phyloP scores from a whole-genome alignment of 2,113 vertebrate genomes.

The Atherinomorus stipes region DNA sequence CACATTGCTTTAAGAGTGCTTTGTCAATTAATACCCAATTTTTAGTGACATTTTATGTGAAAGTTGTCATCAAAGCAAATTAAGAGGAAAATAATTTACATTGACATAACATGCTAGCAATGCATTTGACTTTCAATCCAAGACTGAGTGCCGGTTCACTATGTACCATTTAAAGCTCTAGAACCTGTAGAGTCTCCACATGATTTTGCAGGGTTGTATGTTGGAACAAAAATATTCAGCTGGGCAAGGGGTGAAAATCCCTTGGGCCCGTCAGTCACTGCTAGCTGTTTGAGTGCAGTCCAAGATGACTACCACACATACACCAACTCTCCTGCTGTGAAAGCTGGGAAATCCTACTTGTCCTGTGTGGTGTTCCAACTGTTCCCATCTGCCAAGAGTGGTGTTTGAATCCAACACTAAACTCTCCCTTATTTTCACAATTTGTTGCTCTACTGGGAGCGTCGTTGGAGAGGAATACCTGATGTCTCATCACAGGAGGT shows the following conservation, averaged over 20 bases:
- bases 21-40: no score
- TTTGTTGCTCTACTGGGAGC: conserved; percentile 37
- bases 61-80: neutral
- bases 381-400: conserved; percentile 54
- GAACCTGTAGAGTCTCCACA: conserved; percentile 49
- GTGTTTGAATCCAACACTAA: conserved; percentile 45
- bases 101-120: conserved; percentile 29
- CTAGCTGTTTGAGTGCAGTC: conserved; percentile 62
- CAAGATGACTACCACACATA: conserved; percentile 47
- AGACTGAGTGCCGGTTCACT: conserved; percentile 47
- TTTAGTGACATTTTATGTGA: neutral
- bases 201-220: conserved; percentile 42
- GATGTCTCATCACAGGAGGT: conserved; percentile 26
- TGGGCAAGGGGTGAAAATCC: conserved; percentile 58
- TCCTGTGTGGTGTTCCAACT: conserved; percentile 45
- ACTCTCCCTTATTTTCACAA: conserved; percentile 40
- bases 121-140: conserved; percentile 39
- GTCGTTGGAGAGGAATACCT: conserved; percentile 34
- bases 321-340: conserved; percentile 17
- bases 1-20: no score
- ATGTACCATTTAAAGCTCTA: conserved; percentile 62
- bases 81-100: conserved; percentile 17
- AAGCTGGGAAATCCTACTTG: conserved; percentile 46
- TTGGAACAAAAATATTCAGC: conserved; percentile 31
- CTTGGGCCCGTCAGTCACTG: conserved; percentile 63